Evolutionary conservation across 1,140 invertebrate species (phyloP).

Genomic region (Drosophila equinoxialis): DNA sequence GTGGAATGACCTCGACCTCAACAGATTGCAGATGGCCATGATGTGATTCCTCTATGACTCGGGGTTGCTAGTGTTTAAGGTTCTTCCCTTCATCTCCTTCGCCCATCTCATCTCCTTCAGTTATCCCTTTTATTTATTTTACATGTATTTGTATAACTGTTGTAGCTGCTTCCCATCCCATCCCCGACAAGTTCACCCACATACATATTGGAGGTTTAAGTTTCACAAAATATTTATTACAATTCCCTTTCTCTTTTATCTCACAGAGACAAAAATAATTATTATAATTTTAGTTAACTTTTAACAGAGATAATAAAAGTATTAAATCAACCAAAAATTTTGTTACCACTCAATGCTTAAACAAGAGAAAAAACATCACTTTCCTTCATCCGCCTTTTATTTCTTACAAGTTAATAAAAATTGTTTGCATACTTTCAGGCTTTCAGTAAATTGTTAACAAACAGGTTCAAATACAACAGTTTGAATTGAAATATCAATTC

Average conservation of each 20-base stretch:
- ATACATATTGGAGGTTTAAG: conserved; percentile 2
- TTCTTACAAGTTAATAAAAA: too few relatives aligned
- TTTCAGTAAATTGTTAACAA: too few relatives aligned
- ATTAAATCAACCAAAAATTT: conserved; percentile 4
- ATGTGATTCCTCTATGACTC: conserved; percentile 81
- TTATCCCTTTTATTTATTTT: conserved; percentile 62
- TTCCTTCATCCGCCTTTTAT: too few relatives aligned
- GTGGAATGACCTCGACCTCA: conserved; percentile 29
- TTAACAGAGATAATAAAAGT: not conserved
- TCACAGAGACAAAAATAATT: not conserved
- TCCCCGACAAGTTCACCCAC: not conserved
- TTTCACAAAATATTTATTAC: conserved; percentile 21
- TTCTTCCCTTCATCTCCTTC: not conserved
- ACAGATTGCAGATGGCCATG: conserved; percentile 65
- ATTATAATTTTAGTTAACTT: conserved; percentile 24
- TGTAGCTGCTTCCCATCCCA: not conserved
- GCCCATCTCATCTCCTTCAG: not conserved
- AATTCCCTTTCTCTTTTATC: not conserved
- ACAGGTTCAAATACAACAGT: too few relatives aligned
- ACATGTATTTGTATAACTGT: not conserved
- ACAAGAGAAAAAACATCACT: too few relatives aligned
- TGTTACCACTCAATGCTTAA: too few relatives aligned
- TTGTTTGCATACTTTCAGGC: too few relatives aligned
- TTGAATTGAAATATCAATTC: too few relatives aligned
- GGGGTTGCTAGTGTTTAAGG: conserved; percentile 80